phyloP scores from a whole-genome alignment of 2,113 vertebrate genomes.

The Microcebus jonahi region DNA sequence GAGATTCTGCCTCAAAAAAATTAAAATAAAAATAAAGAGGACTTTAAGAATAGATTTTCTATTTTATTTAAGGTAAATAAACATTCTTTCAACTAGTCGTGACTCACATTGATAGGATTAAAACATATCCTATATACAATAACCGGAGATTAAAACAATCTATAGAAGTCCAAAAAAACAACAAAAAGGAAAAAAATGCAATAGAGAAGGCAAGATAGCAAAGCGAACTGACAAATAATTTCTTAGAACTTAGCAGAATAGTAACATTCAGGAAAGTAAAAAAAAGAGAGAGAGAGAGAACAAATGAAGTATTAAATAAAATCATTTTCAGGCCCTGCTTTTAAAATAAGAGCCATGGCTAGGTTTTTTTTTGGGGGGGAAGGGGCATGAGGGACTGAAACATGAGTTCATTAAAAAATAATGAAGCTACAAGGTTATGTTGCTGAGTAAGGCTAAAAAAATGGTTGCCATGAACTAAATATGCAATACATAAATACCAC shows the following conservation, averaged over 20 bases:
- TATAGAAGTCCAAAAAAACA: not conserved
- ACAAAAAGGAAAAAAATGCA: not conserved
- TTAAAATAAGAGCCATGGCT: not conserved
- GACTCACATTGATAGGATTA: not conserved
- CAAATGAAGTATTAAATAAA: conserved; percentile 41
- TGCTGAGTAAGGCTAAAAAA: conserved; percentile 49
- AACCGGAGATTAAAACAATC: conserved; percentile 62
- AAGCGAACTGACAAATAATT: conserved; percentile 52
- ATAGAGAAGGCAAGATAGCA: conserved; percentile 54
- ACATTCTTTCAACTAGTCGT: conserved; percentile 50
- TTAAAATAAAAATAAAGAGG: not conserved
- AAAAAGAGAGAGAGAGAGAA: not conserved
- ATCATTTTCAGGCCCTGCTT: not conserved
- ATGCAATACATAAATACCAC: conserved; percentile 77
- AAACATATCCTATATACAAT: conserved; percentile 29
- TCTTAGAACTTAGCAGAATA: conserved; percentile 58
- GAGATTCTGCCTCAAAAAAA: no score
- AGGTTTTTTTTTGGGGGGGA: fast-evolving
- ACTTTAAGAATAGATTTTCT: conserved; percentile 35
- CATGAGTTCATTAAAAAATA: not conserved
- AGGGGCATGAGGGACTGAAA: not conserved
- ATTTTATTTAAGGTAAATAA: conserved; percentile 56
- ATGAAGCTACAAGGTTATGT: not conserved
- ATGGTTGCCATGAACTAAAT: conserved; percentile 71
- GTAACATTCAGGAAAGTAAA: not conserved